phyloP scores from a whole-genome alignment of 2,888 invertebrate species.

The Leucozona laternaria region DNA sequence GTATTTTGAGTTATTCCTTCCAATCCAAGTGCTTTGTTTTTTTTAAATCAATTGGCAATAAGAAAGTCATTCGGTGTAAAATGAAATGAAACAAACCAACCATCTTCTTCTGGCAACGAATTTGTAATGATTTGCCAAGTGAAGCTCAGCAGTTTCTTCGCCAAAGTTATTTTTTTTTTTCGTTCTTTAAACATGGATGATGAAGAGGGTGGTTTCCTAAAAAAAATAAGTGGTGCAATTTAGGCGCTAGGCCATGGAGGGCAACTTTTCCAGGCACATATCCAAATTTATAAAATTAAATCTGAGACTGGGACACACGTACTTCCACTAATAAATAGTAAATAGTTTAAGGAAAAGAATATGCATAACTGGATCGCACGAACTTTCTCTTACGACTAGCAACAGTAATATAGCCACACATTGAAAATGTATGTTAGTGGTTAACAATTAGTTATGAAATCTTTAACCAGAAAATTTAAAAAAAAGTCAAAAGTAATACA shows the following conservation, averaged over 20 bases:
- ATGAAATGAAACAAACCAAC: slow-evolving; percentile 52
- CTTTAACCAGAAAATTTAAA: too few relatives aligned
- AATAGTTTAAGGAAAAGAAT: too few relatives aligned
- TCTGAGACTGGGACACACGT: not conserved
- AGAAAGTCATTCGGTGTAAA: slow-evolving; percentile 44
- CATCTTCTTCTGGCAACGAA: slow-evolving; percentile 42
- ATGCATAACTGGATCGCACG: too few relatives aligned
- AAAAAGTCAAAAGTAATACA: too few relatives aligned
- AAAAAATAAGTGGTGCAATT: not conserved
- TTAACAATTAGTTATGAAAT: too few relatives aligned
- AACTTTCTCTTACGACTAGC: too few relatives aligned
- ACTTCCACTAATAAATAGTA: too few relatives aligned
- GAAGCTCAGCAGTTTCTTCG: slow-evolving; percentile 52
- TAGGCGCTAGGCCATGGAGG: not conserved
- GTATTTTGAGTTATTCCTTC: slow-evolving; percentile 17
- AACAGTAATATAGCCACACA: too few relatives aligned
- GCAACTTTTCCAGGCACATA: not conserved
- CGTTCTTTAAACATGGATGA: not conserved
- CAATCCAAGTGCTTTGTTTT: slow-evolving; percentile 29
- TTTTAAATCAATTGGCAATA: slow-evolving; percentile 41
- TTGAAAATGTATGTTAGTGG: too few relatives aligned
- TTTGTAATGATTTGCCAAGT: slow-evolving; percentile 42
- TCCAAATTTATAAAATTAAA: not conserved
- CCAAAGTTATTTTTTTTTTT: slow-evolving; percentile 35
- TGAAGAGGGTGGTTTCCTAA: not conserved